These are phyloP conservation scores for Sphinx pinastri DNA, from an alignment of 2,888 invertebrate genomes.

Conservation along the genomic window DNA sequence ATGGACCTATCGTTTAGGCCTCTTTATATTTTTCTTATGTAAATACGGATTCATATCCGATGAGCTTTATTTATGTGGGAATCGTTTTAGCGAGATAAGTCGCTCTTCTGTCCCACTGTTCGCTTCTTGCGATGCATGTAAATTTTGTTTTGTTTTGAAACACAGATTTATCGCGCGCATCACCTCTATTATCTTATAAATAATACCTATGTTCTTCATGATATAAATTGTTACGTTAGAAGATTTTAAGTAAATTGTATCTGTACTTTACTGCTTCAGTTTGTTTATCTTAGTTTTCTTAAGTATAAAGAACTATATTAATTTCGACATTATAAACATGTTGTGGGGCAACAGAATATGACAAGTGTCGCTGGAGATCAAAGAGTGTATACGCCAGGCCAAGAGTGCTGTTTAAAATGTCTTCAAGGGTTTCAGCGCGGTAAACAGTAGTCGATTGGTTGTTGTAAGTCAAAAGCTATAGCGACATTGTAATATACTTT, in stretches of 20 bases:
- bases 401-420: slow-evolving; percentile 72
- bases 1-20: slow-evolving; percentile 82
- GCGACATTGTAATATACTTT: slow-evolving; percentile 1
- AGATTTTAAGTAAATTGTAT: background rate
- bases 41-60: slow-evolving; percentile 83
- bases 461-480: slow-evolving; percentile 43
- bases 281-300: background rate
- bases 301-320: background rate
- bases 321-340: slow-evolving; percentile 43
- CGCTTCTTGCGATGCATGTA: slow-evolving; percentile 74
- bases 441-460: slow-evolving; percentile 67
- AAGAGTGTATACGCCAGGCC: slow-evolving; percentile 64
- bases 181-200: background rate
- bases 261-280: background rate
- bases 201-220: no score
- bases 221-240: no score
- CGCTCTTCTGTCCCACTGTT: slow-evolving; percentile 72
- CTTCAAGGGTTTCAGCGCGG: slow-evolving; percentile 75
- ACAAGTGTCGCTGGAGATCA: slow-evolving; percentile 77
- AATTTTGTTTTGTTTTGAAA: slow-evolving; percentile 68
- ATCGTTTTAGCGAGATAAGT: slow-evolving; percentile 83
- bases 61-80: slow-evolving; percentile 85
- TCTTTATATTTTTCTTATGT: slow-evolving; percentile 84
- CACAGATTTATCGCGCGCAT: slow-evolving; percentile 65
- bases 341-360: slow-evolving; percentile 47